Percentiles rank a stretch among this genome's conserved stretches.
These are phyloP conservation scores for Rhinolophus ferrumequinum DNA, from an alignment of 2,113 vertebrate species.

Conservation along the genomic window DNA sequence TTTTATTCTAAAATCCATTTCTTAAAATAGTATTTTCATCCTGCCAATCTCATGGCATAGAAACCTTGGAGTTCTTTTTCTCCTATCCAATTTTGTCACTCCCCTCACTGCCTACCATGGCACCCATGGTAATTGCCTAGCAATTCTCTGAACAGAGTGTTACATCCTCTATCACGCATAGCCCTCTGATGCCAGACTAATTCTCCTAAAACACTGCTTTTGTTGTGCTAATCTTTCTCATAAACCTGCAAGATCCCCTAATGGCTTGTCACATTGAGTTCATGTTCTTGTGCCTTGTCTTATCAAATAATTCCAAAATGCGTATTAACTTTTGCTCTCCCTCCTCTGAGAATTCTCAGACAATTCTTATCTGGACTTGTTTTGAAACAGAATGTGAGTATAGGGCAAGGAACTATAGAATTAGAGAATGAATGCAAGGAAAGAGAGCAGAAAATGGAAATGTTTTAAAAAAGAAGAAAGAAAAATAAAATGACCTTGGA, in stretches of 20 bases:
- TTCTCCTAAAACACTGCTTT: conserved; percentile 40
- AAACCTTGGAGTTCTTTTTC: neutral
- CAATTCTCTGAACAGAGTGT: neutral
- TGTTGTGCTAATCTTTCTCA: neutral
- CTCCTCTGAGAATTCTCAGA: neutral
- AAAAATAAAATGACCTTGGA: neutral
- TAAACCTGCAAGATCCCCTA: conserved; percentile 15
- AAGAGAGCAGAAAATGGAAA: neutral
- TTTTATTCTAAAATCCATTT: neutral
- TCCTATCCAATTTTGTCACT: neutral
- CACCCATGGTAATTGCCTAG: neutral
- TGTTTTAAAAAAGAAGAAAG: neutral
- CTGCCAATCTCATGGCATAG: neutral
- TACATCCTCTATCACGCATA: neutral
- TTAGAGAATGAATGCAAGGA: neutral
- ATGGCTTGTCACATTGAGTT: conserved; percentile 15
- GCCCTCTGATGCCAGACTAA: neutral
- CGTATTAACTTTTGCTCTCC: neutral
- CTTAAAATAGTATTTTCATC: neutral
- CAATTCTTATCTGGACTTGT: neutral
- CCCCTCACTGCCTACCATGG: neutral
- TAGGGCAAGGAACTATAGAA: neutral
- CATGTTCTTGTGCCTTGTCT: conserved; percentile 11
- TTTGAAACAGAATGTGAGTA: neutral
- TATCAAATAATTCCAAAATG: conserved; percentile 19